phyloP scores from a whole-genome alignment of 2,888 invertebrate genomes.

The Lampropteryx suffumata region DNA sequence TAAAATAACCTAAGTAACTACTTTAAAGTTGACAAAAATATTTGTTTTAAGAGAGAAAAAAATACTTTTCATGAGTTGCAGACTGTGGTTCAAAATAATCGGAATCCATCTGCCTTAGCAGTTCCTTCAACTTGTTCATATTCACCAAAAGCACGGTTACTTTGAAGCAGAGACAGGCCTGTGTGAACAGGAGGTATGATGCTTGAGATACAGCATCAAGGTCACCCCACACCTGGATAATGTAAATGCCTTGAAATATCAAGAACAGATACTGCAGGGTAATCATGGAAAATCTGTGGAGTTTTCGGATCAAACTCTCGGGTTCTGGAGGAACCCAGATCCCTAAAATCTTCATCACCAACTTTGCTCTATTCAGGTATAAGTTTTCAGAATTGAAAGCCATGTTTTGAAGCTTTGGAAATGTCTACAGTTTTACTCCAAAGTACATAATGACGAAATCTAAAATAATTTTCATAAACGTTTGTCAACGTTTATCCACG shows the following conservation, averaged over 20 bases:
- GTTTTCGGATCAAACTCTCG: conserved; percentile 44
- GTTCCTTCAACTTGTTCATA: conserved; percentile 45
- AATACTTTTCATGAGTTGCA: conserved; percentile 54
- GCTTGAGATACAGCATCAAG: conserved; percentile 69
- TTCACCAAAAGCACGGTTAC: conserved; percentile 64
- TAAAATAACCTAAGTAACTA: not conserved
- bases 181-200: conserved; percentile 66
- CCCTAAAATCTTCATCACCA: conserved; percentile 67
- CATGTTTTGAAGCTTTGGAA: conserved; percentile 19
- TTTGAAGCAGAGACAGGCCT: conserved; percentile 72
- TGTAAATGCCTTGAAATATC: conserved; percentile 65
- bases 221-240: conserved; percentile 68
- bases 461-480: conserved; percentile 1
- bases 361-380: conserved; percentile 63
- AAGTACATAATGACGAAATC: not conserved
- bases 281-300: conserved; percentile 57
- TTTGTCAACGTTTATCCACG: not conserved
- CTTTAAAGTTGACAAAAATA: not conserved
- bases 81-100: conserved; percentile 56
- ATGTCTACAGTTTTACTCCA: not conserved
- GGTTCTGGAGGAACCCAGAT: conserved; percentile 60
- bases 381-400: conserved; percentile 47
- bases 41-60: not conserved
- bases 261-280: conserved; percentile 62
- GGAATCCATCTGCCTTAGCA: conserved; percentile 59